Evolutionary conservation across 2,797 vertebrate genomes (phyloP).

Genomic region (Galago senegalensis): DNA sequence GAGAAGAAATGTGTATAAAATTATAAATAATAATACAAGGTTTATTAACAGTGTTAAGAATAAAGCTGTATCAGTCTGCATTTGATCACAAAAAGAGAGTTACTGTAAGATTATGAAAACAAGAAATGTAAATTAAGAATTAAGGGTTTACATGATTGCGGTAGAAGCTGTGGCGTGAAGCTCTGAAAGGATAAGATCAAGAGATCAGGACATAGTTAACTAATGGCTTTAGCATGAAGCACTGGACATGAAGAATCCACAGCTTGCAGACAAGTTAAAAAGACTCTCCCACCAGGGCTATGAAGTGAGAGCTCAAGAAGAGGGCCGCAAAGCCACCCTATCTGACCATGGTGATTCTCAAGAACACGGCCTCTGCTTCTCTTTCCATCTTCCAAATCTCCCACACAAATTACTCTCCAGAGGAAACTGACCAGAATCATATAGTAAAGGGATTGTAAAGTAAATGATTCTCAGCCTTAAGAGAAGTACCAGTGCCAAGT

Average conservation of each 20-base stretch:
- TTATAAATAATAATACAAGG: slow-evolving; percentile 15
- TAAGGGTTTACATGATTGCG: neutral
- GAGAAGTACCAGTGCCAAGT: neutral
- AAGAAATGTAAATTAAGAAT: neutral
- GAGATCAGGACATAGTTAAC: neutral
- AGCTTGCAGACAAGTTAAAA: neutral
- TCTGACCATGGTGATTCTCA: neutral
- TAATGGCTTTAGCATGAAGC: neutral
- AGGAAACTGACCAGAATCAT: neutral
- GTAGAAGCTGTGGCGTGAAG: neutral
- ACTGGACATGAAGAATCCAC: neutral
- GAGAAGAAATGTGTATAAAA: slow-evolving; percentile 34
- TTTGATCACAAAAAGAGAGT: neutral
- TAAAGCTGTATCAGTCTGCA: neutral
- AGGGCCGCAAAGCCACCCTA: neutral
- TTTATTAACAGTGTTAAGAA: neutral
- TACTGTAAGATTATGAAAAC: neutral
- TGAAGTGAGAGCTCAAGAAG: neutral
- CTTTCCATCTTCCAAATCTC: neutral
- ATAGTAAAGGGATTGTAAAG: neutral
- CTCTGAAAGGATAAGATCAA: neutral
- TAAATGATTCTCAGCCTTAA: neutral
- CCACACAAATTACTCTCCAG: neutral
- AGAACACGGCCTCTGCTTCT: neutral
- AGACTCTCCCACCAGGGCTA: neutral